These are phyloP conservation scores for Anastrepha obliqua DNA, from an alignment of 1,140 invertebrate genomes.

Conservation along the genomic window DNA sequence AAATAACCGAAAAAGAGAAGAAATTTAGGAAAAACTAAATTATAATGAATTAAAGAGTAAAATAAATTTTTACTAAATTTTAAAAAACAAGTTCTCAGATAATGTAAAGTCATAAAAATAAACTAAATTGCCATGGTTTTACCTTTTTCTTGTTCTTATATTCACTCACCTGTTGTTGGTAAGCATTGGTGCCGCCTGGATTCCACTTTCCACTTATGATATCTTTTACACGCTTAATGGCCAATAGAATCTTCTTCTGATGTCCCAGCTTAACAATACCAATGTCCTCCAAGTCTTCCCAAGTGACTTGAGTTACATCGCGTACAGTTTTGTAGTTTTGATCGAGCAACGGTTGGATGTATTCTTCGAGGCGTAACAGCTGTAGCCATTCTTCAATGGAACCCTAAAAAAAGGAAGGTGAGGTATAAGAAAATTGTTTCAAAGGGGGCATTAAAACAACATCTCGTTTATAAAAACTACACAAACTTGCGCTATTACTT, in stretches of 20 bases:
- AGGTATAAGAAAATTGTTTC: background rate
- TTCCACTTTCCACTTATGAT: slow-evolving; percentile 89
- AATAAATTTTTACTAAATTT: slow-evolving; percentile 11
- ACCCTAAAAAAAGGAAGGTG: slow-evolving; percentile 76
- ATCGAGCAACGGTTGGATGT: slow-evolving; percentile 88
- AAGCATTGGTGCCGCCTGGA: slow-evolving; percentile 69
- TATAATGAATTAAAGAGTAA: slow-evolving; percentile 24
- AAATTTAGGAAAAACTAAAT: slow-evolving; percentile 19
- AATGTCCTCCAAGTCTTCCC: slow-evolving; percentile 99
- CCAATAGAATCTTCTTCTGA: slow-evolving; percentile 98
- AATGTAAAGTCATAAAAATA: background rate
- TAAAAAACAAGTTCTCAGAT: background rate
- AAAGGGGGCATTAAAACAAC: too few relatives aligned
- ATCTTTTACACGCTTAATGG: slow-evolving; percentile 97
- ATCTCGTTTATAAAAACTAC: background rate
- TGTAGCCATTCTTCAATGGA: slow-evolving; percentile 95
- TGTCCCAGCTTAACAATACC: slow-evolving; percentile 96
- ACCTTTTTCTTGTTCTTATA: background rate
- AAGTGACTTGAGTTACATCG: slow-evolving; percentile 93
- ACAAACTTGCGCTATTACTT: background rate
- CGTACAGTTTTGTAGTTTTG: slow-evolving; percentile 96
- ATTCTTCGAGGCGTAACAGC: slow-evolving; percentile 92
- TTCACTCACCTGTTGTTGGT: slow-evolving; percentile 70
- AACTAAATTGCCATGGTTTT: too few relatives aligned
- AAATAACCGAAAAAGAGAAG: slow-evolving; percentile 54